These are phyloP conservation scores for Homarus americanus DNA, from an alignment of 1,140 invertebrate genomes.

Conservation along the genomic window DNA sequence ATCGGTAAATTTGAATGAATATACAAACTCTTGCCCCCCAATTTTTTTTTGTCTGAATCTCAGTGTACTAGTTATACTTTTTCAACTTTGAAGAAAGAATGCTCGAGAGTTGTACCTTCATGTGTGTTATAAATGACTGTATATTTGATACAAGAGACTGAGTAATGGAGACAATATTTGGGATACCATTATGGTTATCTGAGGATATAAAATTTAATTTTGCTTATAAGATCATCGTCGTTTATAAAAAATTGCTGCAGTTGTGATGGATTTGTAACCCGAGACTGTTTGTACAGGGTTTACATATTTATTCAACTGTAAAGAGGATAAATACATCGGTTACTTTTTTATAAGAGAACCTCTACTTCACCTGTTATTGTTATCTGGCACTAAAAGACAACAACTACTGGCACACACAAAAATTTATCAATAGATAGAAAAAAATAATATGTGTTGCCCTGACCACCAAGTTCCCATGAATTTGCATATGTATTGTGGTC, in stretches of 20 bases:
- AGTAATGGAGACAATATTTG: not conserved
- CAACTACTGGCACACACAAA: not conserved
- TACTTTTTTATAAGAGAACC: not conserved
- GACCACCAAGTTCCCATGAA: not conserved
- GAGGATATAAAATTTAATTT: too few relatives aligned
- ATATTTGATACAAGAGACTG: not conserved
- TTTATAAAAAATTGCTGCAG: too few relatives aligned
- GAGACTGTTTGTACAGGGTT: too few relatives aligned
- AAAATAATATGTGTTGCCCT: not conserved
- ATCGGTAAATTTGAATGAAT: too few relatives aligned
- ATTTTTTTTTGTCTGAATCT: not conserved
- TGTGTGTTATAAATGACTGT: not conserved
- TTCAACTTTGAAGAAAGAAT: not conserved
- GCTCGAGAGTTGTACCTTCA: not conserved
- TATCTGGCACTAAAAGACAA: not conserved
- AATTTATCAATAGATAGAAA: not conserved
- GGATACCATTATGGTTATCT: not conserved
- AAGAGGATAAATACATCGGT: not conserved
- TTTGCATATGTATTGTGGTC: constrained; percentile 6
- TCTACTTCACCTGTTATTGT: not conserved
- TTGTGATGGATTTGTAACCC: too few relatives aligned
- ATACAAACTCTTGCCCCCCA: too few relatives aligned
- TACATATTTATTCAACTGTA: too few relatives aligned
- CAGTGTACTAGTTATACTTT: not conserved
- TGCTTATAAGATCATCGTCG: too few relatives aligned